These are phyloP conservation scores for Amphiduros pacificus DNA, from an alignment of 2,888 invertebrate species.

Conservation along the genomic window DNA sequence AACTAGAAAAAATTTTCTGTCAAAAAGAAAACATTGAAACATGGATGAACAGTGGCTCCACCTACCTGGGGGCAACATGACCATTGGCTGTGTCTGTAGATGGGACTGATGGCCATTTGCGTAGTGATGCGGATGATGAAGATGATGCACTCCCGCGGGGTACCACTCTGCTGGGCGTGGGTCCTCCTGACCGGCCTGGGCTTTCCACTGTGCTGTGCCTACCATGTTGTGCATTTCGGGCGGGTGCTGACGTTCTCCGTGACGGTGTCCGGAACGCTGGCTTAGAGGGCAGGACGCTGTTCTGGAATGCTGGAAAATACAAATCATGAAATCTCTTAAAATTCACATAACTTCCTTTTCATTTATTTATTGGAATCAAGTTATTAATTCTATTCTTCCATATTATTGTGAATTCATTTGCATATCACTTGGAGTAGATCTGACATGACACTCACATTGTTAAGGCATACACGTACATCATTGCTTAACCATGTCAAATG, in stretches of 20 bases:
- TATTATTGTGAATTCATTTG: no score
- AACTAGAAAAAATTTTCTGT: no score
- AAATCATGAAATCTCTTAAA: no score
- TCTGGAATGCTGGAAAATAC: conserved; percentile 26
- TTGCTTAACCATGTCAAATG: no score
- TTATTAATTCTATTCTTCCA: no score
- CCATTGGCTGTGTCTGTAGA: conserved; percentile 9
- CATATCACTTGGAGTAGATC: no score
- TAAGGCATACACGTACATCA: no score
- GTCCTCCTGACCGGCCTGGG: not conserved
- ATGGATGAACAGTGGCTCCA: no score
- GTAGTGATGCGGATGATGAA: conserved; percentile 25
- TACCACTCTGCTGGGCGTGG: conserved; percentile 16
- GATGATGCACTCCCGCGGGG: conserved; percentile 15
- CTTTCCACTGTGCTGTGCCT: not conserved
- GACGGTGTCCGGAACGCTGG: conserved; percentile 30
- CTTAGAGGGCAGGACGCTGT: conserved; percentile 47
- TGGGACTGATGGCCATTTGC: conserved; percentile 50
- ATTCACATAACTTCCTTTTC: no score
- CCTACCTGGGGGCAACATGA: conserved; percentile 20
- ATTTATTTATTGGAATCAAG: no score
- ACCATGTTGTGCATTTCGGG: not conserved
- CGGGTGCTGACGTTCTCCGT: conserved; percentile 10
- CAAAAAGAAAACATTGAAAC: no score
- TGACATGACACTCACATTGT: no score